Evolutionary conservation across 2,113 vertebrate species (phyloP).

Genomic region (Ariopsis seemanni): DNA sequence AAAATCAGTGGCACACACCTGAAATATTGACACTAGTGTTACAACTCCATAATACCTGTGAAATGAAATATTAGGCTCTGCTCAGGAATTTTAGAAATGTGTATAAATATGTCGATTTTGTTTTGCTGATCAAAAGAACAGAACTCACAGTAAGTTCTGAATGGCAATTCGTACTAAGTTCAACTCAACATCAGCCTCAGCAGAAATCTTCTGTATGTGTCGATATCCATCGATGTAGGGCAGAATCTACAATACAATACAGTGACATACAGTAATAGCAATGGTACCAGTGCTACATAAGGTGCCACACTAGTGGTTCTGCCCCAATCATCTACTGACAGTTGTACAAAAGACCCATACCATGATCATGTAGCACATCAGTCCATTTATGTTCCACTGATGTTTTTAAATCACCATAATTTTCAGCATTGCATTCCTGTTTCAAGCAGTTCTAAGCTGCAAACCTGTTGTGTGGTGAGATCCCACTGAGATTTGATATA

Average conservation of each 20-base stretch:
- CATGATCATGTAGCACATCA: background rate
- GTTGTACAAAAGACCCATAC: background rate
- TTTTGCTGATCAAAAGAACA: background rate
- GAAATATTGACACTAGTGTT: conserved; percentile 92
- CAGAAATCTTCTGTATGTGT: conserved; percentile 95
- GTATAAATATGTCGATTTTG: background rate
- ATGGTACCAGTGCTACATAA: background rate
- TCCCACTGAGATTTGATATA: conserved; percentile 95
- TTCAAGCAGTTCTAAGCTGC: background rate
- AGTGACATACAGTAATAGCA: background rate
- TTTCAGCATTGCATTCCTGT: background rate
- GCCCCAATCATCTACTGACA: background rate
- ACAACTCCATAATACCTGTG: conserved; percentile 91
- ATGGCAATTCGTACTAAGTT: conserved; percentile 96
- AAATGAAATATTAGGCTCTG: conserved; percentile 20
- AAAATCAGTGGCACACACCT: conserved; percentile 74
- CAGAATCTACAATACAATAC: conserved; percentile 77
- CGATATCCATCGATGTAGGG: conserved; percentile 94
- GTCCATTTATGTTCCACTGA: background rate
- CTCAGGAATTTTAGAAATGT: background rate
- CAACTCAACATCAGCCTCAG: conserved; percentile 93
- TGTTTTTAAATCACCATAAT: background rate
- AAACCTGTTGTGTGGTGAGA: conserved; percentile 95
- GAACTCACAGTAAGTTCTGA: conserved; percentile 91
- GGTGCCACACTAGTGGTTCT: background rate